These are phyloP conservation scores for Hyperopisus bebe DNA, from an alignment of 2,113 vertebrate genomes.

Conservation along the genomic window DNA sequence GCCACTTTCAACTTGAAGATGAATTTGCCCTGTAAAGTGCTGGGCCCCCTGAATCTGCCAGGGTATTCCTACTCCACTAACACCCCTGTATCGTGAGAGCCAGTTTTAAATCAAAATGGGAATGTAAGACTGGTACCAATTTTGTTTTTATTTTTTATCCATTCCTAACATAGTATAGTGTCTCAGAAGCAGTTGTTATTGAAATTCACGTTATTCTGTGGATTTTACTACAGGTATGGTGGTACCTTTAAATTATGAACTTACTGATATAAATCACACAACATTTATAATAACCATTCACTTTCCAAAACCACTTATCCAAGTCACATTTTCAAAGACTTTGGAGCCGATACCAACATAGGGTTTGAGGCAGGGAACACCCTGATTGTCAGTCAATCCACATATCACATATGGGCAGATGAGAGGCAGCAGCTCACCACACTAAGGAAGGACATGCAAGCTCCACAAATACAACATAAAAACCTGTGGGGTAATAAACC, in stretches of 20 bases:
- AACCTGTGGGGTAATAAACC: background rate
- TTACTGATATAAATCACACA: background rate
- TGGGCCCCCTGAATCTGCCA: background rate
- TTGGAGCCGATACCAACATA: background rate
- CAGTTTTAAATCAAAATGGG: background rate
- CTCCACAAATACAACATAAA: background rate
- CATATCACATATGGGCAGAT: background rate
- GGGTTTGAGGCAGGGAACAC: background rate
- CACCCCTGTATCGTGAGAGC: background rate
- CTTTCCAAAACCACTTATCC: background rate
- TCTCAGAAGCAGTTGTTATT: background rate
- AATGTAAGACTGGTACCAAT: background rate
- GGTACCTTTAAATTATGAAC: background rate
- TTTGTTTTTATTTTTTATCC: too few species aligned
- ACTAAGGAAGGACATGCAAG: background rate
- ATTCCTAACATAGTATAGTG: background rate
- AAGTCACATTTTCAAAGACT: background rate
- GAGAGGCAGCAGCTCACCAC: background rate
- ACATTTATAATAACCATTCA: background rate
- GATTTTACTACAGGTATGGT: background rate
- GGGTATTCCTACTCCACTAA: background rate
- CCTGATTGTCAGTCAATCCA: background rate
- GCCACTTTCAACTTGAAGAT: background rate
- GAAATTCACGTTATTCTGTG: background rate
- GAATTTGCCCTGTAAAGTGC: background rate